Evolutionary conservation across 2,797 vertebrate species (phyloP), one percentile per base, ranked within the genome.

Genomic region (Sparidentex hasta): DNA sequence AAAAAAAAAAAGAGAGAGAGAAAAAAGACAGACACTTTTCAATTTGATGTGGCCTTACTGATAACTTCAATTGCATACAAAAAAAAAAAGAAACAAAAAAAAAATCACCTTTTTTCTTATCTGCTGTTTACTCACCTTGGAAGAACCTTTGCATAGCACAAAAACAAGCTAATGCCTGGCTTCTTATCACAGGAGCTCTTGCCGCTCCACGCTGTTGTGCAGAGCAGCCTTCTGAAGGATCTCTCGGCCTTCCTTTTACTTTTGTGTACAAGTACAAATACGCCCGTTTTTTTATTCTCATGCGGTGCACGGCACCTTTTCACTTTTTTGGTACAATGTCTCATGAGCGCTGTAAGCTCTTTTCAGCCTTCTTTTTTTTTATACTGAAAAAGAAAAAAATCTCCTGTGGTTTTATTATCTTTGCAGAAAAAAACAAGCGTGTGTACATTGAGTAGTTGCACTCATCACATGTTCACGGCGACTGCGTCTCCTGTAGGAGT

Each of bases 21-120:
- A 33, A 33, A 8, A 33, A 76, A 89, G 65, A 92, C 64, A 48
- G 91, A 94, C 87, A 86, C 91, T 92, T 92, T 92, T 92, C 88
- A 90, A 92, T 93, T 95, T 65, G 80, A 95, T 93, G 95, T 95
- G 96, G 96, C 96, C 96, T 96, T 96, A 96, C 85, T 85, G 88
- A 92, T 66, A 89, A 92, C 87, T 86, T 87, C 87, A 82, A 84
- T 74, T 82, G 83, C 80, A 81, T 4, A 48, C 8, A 59, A 54
- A 69, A 62, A 62, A 81, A 46, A 14, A 51, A 59, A 55, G 11
- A 41, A 11, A 21, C 25, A 38, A 43, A 44, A 44, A 71, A 67
- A 82, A 65, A 41, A 70, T 73, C 66, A 82, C 62, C 71, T 85
- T 84, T 89, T 72, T 66, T 80, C 68, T 71, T 88, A 81, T 85